A percentile compares a stretch with the other conserved stretches of the same genome.
These are phyloP conservation scores for Sebastes taczanowskii DNA, from an alignment of 2,797 vertebrate species.

Conservation along the genomic window DNA sequence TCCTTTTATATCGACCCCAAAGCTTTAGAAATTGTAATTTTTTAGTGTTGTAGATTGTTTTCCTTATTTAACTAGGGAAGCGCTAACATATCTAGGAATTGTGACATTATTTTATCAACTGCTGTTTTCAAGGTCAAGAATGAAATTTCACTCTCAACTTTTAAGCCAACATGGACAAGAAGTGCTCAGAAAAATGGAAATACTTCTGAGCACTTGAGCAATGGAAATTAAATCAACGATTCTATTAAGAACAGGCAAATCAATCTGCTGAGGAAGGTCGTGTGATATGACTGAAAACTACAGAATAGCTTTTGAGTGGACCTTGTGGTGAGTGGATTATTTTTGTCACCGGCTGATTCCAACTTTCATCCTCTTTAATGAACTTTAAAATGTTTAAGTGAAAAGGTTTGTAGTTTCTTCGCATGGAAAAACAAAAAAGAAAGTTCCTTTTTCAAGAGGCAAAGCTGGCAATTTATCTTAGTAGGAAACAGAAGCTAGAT, in stretches of 20 bases:
- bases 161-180: no score
- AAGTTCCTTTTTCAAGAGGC: neutral
- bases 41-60: neutral
- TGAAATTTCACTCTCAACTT: no score
- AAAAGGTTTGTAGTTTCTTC: neutral
- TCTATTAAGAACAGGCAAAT: neutral
- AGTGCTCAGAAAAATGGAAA: no score
- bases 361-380: neutral
- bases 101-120: no score
- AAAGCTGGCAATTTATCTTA: neutral
- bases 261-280: neutral
- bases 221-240: neutral
- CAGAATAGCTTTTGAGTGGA: no score
- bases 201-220: no score
- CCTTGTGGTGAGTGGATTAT: neutral
- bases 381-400: neutral
- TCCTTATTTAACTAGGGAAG: neutral
- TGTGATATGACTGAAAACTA: no score
- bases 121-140: no score
- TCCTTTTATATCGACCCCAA: neutral
- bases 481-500: neutral
- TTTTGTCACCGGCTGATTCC: neutral
- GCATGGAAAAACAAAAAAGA: neutral
- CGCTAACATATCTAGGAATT: no score
- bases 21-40: neutral